Evolutionary conservation across 23 tunicate genomes (phyloP), one percentile per base, ranked within the genome.

Genomic region (Corella eumyota): DNA sequence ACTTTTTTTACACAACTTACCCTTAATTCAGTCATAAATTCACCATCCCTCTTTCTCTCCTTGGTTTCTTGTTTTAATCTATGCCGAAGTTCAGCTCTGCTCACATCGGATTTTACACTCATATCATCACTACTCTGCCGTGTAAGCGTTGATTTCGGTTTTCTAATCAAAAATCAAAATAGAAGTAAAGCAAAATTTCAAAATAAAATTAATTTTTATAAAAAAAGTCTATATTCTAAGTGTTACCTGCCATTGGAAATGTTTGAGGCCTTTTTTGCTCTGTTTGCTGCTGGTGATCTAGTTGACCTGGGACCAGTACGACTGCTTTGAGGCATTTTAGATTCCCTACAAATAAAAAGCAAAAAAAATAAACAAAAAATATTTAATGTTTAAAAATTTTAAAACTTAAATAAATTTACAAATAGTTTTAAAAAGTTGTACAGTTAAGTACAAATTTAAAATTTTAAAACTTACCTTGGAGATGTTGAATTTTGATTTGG

Each of bases 231-330:
- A 9, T 40, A 15, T 40, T 40, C 15, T 40, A 40, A 40, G 15
- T 40, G 11, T 40, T 48, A 68, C 74, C 74, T 68, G 6, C 74
- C 74, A 56, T 54, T 28, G 37, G 61, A 40, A 46, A 55, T 31
- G 2, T 40, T 32, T 30, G 36, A 57, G 31, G 85, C 78, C 37
- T 69, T 66, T 37, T 56, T 65, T 20, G 62, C 95, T 49, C 95
- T 62, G 45, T 63, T 75, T 1, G 95, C 95, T n/a, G 95, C 95
- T 4, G 95, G 95, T 34, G 85, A 86, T 11, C 95, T 34, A 4
- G 74, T 30, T 1, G 81, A 66, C 32, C 69, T 33, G 32, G 48
- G 30, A 30, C 38, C 13, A 38, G 22, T 62, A 20, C 52, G 57
- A 7, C 57, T 27, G n/a, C n/a, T n/a, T n/a, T n/a, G n/a, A n/a